Conservation (phyloP, 1,140 invertebrate species). For the Hydropsyche tenuis region DNA sequence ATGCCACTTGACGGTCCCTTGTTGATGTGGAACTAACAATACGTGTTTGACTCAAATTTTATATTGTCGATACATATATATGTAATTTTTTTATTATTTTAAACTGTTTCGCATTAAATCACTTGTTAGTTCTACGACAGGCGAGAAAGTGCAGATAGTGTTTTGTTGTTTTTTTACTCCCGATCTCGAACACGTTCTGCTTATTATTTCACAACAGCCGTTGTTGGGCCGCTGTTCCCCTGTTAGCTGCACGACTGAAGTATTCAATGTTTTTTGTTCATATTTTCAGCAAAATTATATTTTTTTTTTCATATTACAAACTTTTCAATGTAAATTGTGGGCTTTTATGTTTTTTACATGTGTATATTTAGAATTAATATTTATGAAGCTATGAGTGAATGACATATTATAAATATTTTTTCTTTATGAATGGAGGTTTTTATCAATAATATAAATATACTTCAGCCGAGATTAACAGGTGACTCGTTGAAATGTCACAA, state of each 20-base stretch:
- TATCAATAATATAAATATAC: slow-evolving; percentile 21
- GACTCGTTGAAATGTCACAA: slow-evolving; percentile 46
- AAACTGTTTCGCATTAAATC: not conserved
- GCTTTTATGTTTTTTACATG: too few relatives aligned
- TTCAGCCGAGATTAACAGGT: slow-evolving; percentile 47
- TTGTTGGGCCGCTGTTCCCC: slow-evolving; percentile 51
- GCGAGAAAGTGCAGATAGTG: slow-evolving; percentile 42
- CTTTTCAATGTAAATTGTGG: too few relatives aligned
- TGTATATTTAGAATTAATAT: too few relatives aligned
- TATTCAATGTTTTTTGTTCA: slow-evolving; percentile 25
- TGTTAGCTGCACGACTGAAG: slow-evolving; percentile 47
- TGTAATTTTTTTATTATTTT: not conserved
- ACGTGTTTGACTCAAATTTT: not conserved
- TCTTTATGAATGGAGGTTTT: not conserved
- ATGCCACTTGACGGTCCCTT: slow-evolving; percentile 43
- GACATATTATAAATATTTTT: not conserved
- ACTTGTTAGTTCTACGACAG: slow-evolving; percentile 47
- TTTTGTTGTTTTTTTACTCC: slow-evolving; percentile 12
- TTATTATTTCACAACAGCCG: slow-evolving; percentile 48
- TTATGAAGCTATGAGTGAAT: too few relatives aligned
- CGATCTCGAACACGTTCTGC: slow-evolving; percentile 35
- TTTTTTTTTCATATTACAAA: not conserved
- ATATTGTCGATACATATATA: not conserved
- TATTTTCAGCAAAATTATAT: not conserved
- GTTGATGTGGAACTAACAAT: slow-evolving; percentile 44